Evolutionary conservation across 2,888 invertebrate genomes (phyloP).

Genomic region (Eulithis prunata): DNA sequence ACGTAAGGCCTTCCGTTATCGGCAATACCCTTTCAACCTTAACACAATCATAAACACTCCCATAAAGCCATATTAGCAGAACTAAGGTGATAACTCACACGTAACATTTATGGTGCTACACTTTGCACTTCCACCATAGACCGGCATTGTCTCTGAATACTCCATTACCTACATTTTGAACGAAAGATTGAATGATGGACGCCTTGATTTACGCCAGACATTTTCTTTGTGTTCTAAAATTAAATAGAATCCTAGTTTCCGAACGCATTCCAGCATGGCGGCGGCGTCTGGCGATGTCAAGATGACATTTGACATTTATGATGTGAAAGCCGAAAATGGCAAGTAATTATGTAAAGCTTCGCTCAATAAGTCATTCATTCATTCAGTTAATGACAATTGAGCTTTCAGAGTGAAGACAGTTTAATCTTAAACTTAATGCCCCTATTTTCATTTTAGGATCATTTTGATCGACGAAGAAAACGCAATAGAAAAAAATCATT

Average conservation of each 20-base stretch:
- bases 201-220: constrained; percentile 7
- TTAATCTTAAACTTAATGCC: too few species aligned
- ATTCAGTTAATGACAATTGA: too few species aligned
- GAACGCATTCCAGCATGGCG: constrained; percentile 14
- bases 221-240: constrained; percentile 1
- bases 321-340: constrained; percentile 4
- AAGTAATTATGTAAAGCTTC: neutral
- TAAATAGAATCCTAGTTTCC: constrained; percentile 11
- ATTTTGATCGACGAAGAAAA: too few species aligned
- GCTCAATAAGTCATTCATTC: too few species aligned
- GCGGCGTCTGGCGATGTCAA: neutral
- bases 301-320: constrained; percentile 16
- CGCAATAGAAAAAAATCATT: too few species aligned
- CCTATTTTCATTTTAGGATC: too few species aligned
- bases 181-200: neutral
- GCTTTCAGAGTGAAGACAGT: too few species aligned
- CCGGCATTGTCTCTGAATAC: constrained; percentile 5
- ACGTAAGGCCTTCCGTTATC: neutral
- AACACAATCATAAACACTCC: constrained; percentile 6
- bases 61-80: constrained; percentile 25
- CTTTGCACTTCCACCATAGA: neutral
- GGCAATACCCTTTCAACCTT: constrained; percentile 11
- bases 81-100: constrained; percentile 23
- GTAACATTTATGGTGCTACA: neutral
- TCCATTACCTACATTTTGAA: constrained; percentile 3